A percentile compares a stretch with the other conserved stretches of the same genome.
These are phyloP conservation scores for Ictalurus furcatus DNA, from an alignment of 2,113 vertebrate species.

Conservation along the genomic window DNA sequence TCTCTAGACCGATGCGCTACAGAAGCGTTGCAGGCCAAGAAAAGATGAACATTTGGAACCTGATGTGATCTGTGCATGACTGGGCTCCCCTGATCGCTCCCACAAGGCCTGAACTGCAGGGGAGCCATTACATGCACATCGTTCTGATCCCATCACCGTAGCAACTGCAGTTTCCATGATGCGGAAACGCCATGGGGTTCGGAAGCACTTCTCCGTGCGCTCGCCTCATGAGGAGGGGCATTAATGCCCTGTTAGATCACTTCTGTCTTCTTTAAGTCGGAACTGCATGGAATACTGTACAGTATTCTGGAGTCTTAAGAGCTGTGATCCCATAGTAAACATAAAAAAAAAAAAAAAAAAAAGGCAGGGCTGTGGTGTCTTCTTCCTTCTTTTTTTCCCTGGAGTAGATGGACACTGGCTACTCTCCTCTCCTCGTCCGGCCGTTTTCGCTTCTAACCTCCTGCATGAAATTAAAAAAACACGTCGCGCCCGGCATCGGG, in stretches of 20 bases:
- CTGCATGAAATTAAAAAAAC: background rate
- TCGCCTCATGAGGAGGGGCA: slow-evolving; percentile 48
- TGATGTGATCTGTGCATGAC: slow-evolving; percentile 35
- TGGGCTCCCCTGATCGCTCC: slow-evolving; percentile 34
- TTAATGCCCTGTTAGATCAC: background rate
- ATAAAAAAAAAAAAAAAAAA: no score
- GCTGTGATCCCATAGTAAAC: background rate
- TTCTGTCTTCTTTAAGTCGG: background rate
- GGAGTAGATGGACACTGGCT: background rate
- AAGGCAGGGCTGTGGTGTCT: background rate
- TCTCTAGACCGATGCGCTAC: slow-evolving; percentile 2
- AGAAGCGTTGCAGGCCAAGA: slow-evolving; percentile 1
- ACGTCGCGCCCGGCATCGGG: background rate
- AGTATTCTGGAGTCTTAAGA: background rate
- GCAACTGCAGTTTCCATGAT: slow-evolving; percentile 47
- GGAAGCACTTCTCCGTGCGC: slow-evolving; percentile 2
- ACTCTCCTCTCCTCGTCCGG: background rate
- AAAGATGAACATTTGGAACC: slow-evolving; percentile 33
- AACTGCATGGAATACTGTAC: background rate
- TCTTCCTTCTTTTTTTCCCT: background rate
- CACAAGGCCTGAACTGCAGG: slow-evolving; percentile 73
- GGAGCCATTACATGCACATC: slow-evolving; percentile 71
- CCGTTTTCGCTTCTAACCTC: background rate
- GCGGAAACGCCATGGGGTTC: slow-evolving; percentile 16
- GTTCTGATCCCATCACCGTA: slow-evolving; percentile 75